Conservation (phyloP, 2,113 vertebrate species). For the Hydrochoerus hydrochaeris region DNA sequence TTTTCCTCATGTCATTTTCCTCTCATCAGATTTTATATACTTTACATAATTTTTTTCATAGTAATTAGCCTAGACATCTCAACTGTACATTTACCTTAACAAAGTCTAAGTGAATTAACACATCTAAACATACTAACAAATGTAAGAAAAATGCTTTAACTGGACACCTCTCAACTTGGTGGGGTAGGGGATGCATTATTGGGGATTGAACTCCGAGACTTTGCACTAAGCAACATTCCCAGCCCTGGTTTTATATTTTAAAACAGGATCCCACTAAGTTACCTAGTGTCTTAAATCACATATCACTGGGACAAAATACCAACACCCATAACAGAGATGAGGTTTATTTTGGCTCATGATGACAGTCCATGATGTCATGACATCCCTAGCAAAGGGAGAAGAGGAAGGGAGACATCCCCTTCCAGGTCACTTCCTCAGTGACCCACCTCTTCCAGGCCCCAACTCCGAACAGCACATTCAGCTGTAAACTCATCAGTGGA, state of each 20-base stretch:
- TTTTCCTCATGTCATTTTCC: background rate
- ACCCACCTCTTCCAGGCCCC: background rate
- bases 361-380: background rate
- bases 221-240: background rate
- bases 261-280: background rate
- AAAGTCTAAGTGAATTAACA: background rate
- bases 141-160: background rate
- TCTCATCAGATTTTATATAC: background rate
- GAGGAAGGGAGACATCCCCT: background rate
- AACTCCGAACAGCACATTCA: background rate
- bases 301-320: background rate
- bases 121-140: background rate
- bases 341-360: background rate
- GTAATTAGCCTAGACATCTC: background rate
- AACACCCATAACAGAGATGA: background rate
- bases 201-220: background rate
- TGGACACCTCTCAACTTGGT: background rate
- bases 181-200: background rate
- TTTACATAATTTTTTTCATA: background rate
- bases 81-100: slow-evolving; percentile 26
- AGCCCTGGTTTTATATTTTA: background rate
- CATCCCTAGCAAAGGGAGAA: background rate
- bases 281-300: background rate
- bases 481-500: background rate
- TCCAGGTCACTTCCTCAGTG: background rate